Base-by-base conservation (phyloP, 2,888 invertebrate species). In the Spicauda simplicius region DNA sequence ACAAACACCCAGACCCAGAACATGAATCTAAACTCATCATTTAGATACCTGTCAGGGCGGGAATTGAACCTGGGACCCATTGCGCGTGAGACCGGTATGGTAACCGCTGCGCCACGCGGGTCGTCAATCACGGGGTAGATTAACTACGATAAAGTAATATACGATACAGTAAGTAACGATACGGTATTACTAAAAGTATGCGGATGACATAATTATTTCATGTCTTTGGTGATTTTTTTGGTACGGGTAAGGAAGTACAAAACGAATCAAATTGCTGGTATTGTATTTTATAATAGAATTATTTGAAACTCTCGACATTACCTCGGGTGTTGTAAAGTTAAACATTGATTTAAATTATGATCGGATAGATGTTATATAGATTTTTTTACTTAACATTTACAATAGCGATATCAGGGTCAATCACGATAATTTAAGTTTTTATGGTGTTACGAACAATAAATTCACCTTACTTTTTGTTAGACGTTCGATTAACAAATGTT, bases 401-500 rank as follows among this genome's bases (percentile, higher is more conserved):
- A 20, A 16, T 45, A 48, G n/a, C 14, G n/a, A 53, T 65, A 57
- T 57, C 50, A 50, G 14, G 55, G 20, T 19, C 48, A 50, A 64
- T 64, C 50, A 52, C 56, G 48, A 65, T 65, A 19, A 33, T 30
- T n/a, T 37, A 59, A 41, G 6, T 53, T 59, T 53, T 58, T 58
- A 58, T 65, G 37, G 14, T 19, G 64, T 30, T 20, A 59, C 58
- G 41, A 54, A 65, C 52, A 53, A 59, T 53, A 65, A 59, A 65
- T 58, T 25, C 41, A 53, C 41, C 53, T 5, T 18, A 57, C 16
- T 53, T 65, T 65, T 61, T 55, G 20, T 62, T 65, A 12, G 25
- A 25, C 59, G 25, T 58, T 65, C 61, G 33, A 55, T 41, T 61
- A 54, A 30, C 52, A 67, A 60, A 52, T 25, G 41, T 68, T 68